Conservation (phyloP, 2,113 vertebrate genomes). For the Scartelaos histophorus region DNA sequence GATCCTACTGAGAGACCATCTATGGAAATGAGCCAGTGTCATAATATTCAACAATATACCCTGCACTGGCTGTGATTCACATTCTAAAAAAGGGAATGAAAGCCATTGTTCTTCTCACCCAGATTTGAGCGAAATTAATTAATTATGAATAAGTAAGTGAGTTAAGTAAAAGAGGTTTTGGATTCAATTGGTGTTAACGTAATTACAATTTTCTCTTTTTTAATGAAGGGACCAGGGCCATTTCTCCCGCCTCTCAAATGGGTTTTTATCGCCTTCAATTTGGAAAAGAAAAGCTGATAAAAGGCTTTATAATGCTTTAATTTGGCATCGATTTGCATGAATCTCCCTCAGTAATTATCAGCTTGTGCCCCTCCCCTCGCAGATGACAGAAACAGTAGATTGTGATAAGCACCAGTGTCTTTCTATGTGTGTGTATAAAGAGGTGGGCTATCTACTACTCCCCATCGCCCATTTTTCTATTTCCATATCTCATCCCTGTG, state of each 20-base stretch:
- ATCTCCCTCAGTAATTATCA: slow-evolving; percentile 77
- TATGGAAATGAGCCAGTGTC: slow-evolving; percentile 79
- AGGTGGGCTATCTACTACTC: slow-evolving; percentile 54
- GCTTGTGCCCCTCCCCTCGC: slow-evolving; percentile 54
- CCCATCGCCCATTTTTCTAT: slow-evolving; percentile 74
- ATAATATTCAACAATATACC: slow-evolving; percentile 76
- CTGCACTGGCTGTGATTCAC: slow-evolving; percentile 48
- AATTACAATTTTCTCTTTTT: slow-evolving; percentile 74
- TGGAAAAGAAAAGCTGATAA: slow-evolving; percentile 81
- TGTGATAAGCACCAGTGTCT: slow-evolving; percentile 64
- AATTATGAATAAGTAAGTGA: slow-evolving; percentile 78
- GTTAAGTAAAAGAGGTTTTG: slow-evolving; percentile 69
- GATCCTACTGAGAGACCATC: slow-evolving; percentile 54
- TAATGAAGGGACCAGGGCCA: slow-evolving; percentile 63
- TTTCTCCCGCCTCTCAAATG: slow-evolving; percentile 66
- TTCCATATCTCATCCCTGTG: slow-evolving; percentile 77
- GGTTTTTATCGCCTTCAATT: slow-evolving; percentile 81
- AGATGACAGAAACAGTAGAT: slow-evolving; percentile 73
- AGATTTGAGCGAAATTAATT: slow-evolving; percentile 78
- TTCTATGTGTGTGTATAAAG: slow-evolving; percentile 11
- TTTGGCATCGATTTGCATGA: slow-evolving; percentile 81
- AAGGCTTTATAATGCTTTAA: slow-evolving; percentile 80
- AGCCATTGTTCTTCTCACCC: slow-evolving; percentile 72
- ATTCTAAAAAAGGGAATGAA: slow-evolving; percentile 55
- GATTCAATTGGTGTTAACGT: slow-evolving; percentile 76